Evolutionary conservation across 2,888 invertebrate species (phyloP).

Genomic region (Cancer borealis): DNA sequence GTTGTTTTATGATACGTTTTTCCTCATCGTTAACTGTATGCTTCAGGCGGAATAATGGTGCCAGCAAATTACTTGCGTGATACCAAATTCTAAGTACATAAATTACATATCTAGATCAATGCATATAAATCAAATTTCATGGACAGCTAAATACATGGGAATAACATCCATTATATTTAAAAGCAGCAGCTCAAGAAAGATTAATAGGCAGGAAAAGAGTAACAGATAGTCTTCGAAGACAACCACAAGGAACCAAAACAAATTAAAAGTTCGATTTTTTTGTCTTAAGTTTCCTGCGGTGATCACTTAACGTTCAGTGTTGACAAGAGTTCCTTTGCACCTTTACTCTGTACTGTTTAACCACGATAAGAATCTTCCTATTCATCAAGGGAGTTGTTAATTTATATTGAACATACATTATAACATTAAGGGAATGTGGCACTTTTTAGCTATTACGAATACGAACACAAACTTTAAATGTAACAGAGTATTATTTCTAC

Average conservation of each 20-base stretch:
- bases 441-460: background rate
- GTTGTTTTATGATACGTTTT: background rate
- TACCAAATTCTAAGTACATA: background rate
- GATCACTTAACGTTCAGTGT: background rate
- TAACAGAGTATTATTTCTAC: no score
- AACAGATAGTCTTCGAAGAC: background rate
- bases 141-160: background rate
- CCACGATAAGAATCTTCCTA: background rate
- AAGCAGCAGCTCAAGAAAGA: background rate
- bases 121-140: background rate
- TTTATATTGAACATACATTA: background rate
- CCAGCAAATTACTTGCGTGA: background rate
- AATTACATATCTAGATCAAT: background rate
- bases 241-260: background rate
- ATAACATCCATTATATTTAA: background rate
- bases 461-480: background rate
- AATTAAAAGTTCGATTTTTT: background rate
- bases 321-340: background rate
- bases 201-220: background rate
- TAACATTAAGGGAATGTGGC: background rate
- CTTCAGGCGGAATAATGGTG: background rate
- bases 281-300: background rate
- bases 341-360: background rate
- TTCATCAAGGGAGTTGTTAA: background rate
- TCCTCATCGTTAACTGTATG: slow-evolving; percentile 10